Conservation (phyloP, 2,888 invertebrate species). For the Synergus umbraculus region DNA sequence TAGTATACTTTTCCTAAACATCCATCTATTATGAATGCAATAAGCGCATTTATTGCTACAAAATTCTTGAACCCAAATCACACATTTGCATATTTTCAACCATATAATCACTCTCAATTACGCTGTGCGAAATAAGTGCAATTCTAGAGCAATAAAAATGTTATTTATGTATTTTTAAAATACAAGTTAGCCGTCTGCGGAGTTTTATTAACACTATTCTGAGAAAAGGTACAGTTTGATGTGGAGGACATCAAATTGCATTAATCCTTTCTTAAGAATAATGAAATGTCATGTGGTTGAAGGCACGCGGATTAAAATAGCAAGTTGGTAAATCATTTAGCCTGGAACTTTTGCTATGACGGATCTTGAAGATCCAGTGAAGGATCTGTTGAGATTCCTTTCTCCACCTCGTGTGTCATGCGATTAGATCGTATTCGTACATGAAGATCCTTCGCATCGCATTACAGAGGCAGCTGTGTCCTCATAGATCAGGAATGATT, state of each 20-base stretch:
- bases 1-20: slow-evolving; percentile 13
- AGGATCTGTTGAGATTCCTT: slow-evolving; percentile 45
- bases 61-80: slow-evolving; percentile 18
- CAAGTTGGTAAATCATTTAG: slow-evolving; percentile 33
- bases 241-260: slow-evolving; percentile 13
- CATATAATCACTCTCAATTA: slow-evolving; percentile 9
- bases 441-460: slow-evolving; percentile 51
- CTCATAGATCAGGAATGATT: slow-evolving; percentile 41
- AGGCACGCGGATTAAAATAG: slow-evolving; percentile 27
- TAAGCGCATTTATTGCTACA: background rate
- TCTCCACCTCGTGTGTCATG: slow-evolving; percentile 49
- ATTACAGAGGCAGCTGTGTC: slow-evolving; percentile 48
- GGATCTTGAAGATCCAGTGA: slow-evolving; percentile 38
- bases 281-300: slow-evolving; percentile 30
- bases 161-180: background rate
- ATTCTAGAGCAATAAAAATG: background rate
- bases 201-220: background rate
- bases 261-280: slow-evolving; percentile 15
- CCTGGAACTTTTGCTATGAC: slow-evolving; percentile 28
- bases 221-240: background rate
- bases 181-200: background rate
- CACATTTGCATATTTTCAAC: slow-evolving; percentile 8
- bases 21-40: slow-evolving; percentile 3
- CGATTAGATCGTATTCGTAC: slow-evolving; percentile 47
- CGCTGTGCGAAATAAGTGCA: background rate